Conservation (phyloP, 2,797 vertebrate species). For the Acridotheres tristis region DNA sequence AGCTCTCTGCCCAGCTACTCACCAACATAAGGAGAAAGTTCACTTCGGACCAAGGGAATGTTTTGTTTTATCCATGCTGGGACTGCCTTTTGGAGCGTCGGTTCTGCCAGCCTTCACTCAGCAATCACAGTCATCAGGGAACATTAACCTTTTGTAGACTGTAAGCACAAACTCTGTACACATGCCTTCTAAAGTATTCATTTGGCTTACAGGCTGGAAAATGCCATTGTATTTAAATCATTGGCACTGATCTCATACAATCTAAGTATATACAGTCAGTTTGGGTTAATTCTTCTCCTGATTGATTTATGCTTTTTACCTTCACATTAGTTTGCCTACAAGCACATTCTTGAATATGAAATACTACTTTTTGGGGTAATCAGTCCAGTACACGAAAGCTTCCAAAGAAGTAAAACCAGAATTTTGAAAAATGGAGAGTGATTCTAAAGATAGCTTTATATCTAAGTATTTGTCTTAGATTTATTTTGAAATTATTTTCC, state of each 20-base stretch:
- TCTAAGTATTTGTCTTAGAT: neutral
- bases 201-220: neutral
- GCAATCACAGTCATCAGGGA: neutral
- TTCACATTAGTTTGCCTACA: neutral
- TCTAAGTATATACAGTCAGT: neutral
- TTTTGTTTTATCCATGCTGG: neutral
- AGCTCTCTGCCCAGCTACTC: neutral
- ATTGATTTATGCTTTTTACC: neutral
- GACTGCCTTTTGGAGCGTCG: neutral
- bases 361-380: neutral
- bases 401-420: neutral
- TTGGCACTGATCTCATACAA: neutral
- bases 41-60: neutral
- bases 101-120: neutral
- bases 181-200: neutral
- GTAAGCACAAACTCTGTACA: neutral
- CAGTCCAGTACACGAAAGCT: neutral
- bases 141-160: neutral
- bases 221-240: neutral
- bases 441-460: neutral
- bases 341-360: neutral
- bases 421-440: neutral
- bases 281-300: neutral
- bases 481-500: neutral
- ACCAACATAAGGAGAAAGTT: neutral